Evolutionary conservation across 2,113 vertebrate genomes (phyloP).

Genomic region (Tonatia bakeri): DNA sequence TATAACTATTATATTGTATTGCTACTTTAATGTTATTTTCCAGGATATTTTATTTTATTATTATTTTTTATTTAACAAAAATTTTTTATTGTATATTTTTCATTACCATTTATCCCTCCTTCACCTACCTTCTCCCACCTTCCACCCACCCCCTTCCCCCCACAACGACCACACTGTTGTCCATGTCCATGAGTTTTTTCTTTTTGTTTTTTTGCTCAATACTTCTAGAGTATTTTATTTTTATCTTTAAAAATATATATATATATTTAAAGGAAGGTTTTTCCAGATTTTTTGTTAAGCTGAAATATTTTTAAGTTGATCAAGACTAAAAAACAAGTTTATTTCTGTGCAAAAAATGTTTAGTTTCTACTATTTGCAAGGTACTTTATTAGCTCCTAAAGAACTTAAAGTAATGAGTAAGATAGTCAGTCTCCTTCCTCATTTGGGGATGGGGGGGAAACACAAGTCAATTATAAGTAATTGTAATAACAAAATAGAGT

Average conservation of each 20-base stretch:
- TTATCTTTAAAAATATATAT: not conserved
- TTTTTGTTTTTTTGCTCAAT: too few species aligned
- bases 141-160: too few species aligned
- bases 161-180: too few species aligned
- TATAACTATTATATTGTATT: constrained; percentile 1
- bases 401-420: not conserved
- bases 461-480: not conserved
- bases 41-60: not conserved
- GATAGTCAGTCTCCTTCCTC: not conserved
- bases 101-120: too few species aligned
- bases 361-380: not conserved
- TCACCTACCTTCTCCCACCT: too few species aligned
- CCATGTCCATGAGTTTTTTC: too few species aligned
- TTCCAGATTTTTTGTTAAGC: not conserved
- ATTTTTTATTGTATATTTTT: too few species aligned
- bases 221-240: not conserved
- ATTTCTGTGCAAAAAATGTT: not conserved
- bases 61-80: too few species aligned
- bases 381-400: not conserved
- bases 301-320: not conserved
- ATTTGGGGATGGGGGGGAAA: not conserved
- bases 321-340: not conserved
- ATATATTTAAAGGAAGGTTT: not conserved
- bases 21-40: constrained; percentile 20
- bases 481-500: not conserved